Conservation (phyloP, 2,888 invertebrate species). For the Lepidocyrtoides sp. region DNA sequence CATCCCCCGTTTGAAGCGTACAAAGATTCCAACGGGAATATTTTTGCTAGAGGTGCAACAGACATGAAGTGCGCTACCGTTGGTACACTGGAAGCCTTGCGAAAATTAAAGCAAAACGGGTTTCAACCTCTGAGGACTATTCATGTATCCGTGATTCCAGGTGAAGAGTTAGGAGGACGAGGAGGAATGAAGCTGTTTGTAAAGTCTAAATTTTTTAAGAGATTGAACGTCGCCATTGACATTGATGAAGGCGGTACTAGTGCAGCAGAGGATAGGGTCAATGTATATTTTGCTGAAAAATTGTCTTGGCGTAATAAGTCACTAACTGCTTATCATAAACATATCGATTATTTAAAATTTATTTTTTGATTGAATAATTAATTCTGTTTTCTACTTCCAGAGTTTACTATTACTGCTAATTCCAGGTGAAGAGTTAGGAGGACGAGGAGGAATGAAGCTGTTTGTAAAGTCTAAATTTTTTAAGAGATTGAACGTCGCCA, state of each 20-base stretch:
- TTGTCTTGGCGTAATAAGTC: constrained; percentile 94
- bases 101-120: constrained; percentile 88
- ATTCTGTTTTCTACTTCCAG: no score
- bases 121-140: constrained; percentile 89
- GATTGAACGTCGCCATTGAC: constrained; percentile 93
- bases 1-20: constrained; percentile 95
- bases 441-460: constrained; percentile 92
- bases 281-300: constrained; percentile 91
- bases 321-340: no score
- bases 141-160: constrained; percentile 87
- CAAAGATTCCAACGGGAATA: constrained; percentile 94
- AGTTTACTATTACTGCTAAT: no score
- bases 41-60: constrained; percentile 93
- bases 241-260: constrained; percentile 95
- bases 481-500: constrained; percentile 92
- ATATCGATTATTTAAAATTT: no score
- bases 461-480: constrained; percentile 93
- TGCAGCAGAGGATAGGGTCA: constrained; percentile 90
- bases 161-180: constrained; percentile 86
- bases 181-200: constrained; percentile 94
- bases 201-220: constrained; percentile 91
- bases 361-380: no score
- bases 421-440: constrained; percentile 38
- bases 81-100: constrained; percentile 91
- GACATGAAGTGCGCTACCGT: constrained; percentile 95